phyloP scores from a whole-genome alignment of 2,888 invertebrate genomes.

The Holacanthella duospinosa region DNA sequence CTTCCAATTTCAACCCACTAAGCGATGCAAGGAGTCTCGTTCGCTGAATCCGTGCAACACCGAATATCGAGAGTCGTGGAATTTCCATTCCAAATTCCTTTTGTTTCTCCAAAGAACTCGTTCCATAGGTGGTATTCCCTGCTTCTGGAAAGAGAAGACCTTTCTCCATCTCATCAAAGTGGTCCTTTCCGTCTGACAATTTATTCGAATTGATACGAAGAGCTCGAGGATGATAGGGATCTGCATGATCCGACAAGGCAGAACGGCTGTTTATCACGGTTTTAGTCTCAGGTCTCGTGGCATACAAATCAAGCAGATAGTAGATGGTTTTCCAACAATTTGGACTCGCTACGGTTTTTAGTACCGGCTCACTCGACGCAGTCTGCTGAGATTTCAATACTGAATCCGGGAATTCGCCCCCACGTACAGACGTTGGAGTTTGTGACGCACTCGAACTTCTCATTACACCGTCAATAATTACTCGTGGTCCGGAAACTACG shows the following conservation, averaged over 20 bases:
- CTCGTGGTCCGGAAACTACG: not conserved
- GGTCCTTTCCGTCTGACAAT: conserved; percentile 23
- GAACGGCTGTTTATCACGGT: conserved; percentile 62
- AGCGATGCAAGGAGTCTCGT: conserved; percentile 77
- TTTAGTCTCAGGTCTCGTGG: conserved; percentile 88
- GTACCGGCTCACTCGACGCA: not conserved
- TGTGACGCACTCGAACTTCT: conserved; percentile 32
- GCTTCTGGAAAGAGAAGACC: conserved; percentile 18
- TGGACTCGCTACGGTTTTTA: conserved; percentile 43
- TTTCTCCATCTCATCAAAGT: conserved; percentile 33
- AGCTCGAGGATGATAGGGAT: conserved; percentile 11
- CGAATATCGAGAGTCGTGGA: conserved; percentile 54
- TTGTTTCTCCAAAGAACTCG: conserved; percentile 33
- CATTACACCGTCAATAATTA: conserved; percentile 16
- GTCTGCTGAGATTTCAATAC: conserved; percentile 3
- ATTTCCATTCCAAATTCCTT: conserved; percentile 19
- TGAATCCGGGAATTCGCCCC: conserved; percentile 27
- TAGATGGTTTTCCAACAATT: conserved; percentile 92
- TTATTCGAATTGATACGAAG: conserved; percentile 14
- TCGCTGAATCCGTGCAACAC: conserved; percentile 73
- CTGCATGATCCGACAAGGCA: not conserved
- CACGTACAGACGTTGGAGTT: conserved; percentile 34
- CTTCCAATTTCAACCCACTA: conserved; percentile 86
- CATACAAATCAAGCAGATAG: conserved; percentile 80
- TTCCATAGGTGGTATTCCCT: conserved; percentile 22